A percentile compares a stretch with the other conserved stretches of the same genome.
Conservation (phyloP, 2,888 invertebrate species). For the Autographa gamma region DNA sequence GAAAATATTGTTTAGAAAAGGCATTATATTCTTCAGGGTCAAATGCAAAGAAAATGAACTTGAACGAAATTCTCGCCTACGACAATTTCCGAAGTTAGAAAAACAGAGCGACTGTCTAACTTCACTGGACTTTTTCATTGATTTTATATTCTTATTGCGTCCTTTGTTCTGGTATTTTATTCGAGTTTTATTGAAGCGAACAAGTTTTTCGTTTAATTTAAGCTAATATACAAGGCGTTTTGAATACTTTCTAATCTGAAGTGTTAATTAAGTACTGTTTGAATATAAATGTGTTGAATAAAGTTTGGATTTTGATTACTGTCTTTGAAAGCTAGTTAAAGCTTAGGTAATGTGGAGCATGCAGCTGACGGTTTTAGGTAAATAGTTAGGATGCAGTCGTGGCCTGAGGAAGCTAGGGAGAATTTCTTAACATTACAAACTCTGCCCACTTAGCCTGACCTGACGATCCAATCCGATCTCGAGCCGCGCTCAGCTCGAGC, state of each 20-base stretch:
- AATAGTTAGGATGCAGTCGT: background rate
- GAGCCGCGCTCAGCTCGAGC: background rate
- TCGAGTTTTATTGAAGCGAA: slow-evolving; percentile 30
- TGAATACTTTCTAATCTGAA: background rate
- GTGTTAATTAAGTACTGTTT: background rate
- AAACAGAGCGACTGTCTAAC: slow-evolving; percentile 46
- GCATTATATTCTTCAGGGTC: slow-evolving; percentile 30
- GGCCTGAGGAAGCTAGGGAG: background rate
- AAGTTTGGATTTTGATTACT: too few relatives aligned
- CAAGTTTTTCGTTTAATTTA: slow-evolving; percentile 39
- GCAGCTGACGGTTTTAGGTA: background rate
- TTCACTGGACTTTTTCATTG: slow-evolving; percentile 50
- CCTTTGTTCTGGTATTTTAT: slow-evolving; percentile 47
- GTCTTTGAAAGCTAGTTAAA: too few relatives aligned
- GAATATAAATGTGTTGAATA: too few relatives aligned
- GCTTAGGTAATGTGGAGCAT: background rate
- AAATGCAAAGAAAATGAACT: slow-evolving; percentile 45
- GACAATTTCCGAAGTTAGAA: slow-evolving; percentile 49
- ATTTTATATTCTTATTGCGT: slow-evolving; percentile 50
- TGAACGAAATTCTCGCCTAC: slow-evolving; percentile 37
- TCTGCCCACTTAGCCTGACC: background rate
- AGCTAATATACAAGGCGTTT: slow-evolving; percentile 8
- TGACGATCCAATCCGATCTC: background rate
- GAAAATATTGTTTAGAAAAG: slow-evolving; percentile 32
- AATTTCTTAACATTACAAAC: slow-evolving; percentile 2